Conservation (phyloP, 2,113 vertebrate species). For the Neomonachus schauinslandi region DNA sequence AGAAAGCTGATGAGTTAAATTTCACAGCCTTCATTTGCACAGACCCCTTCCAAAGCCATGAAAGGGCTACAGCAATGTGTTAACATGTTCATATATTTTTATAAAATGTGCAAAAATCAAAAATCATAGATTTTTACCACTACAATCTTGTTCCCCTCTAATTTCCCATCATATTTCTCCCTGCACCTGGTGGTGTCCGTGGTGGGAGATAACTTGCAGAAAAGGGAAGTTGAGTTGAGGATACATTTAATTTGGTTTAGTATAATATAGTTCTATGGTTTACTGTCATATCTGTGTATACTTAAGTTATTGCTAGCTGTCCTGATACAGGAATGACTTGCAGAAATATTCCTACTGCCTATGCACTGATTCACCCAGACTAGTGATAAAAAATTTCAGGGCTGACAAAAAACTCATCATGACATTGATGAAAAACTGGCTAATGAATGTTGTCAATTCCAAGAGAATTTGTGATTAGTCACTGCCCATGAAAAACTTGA, state of each 20-base stretch:
- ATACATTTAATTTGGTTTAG: neutral
- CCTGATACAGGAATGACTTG: neutral
- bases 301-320: neutral
- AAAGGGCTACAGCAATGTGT: neutral
- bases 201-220: neutral
- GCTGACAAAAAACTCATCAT: constrained; percentile 6
- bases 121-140: neutral
- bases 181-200: neutral
- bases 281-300: neutral
- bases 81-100: neutral
- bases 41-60: neutral
- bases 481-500: neutral
- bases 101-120: neutral
- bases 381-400: neutral
- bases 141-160: neutral
- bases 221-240: neutral
- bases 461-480: constrained; percentile 47
- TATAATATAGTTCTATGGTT: neutral
- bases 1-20: neutral
- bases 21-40: neutral
- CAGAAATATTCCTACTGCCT: neutral
- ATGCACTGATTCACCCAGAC: neutral
- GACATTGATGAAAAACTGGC: constrained; percentile 17
- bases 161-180: neutral
- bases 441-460: constrained; percentile 22